phyloP scores from a whole-genome alignment of 2,113 vertebrate species.

The Nicator chloris region DNA sequence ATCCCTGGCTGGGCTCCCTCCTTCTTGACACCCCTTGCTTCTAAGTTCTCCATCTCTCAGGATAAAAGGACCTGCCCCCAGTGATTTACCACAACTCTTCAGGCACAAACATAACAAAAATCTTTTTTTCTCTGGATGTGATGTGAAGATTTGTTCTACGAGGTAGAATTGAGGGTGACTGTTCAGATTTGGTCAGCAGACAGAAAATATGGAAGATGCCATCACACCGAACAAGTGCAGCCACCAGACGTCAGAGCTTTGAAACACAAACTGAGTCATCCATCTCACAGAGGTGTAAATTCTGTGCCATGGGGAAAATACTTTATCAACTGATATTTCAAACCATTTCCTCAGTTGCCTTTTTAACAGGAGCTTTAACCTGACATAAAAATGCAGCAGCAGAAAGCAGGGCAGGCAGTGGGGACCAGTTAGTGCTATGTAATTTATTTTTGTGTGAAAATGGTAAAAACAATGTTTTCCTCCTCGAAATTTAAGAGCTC shows the following conservation, averaged over 20 bases:
- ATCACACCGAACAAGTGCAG: fast-evolving
- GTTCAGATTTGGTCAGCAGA: neutral
- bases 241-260: neutral
- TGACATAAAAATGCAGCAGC: neutral
- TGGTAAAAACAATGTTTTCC: neutral
- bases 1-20: neutral
- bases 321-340: neutral
- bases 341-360: neutral
- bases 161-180: neutral
- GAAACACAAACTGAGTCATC: neutral
- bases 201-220: neutral
- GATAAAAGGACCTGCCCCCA: neutral
- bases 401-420: fast-evolving
- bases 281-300: fast-evolving
- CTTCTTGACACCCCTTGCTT: neutral
- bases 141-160: fast-evolving
- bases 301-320: neutral
- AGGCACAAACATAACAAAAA: neutral
- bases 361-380: neutral
- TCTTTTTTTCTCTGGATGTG: neutral
- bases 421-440: neutral
- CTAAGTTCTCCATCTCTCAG: neutral
- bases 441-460: neutral
- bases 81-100: neutral
- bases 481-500: neutral